Evolutionary conservation across 2,888 invertebrate genomes (phyloP), one percentile per base, ranked within the genome.

Genomic region (Phytoseiulus persimilis): DNA sequence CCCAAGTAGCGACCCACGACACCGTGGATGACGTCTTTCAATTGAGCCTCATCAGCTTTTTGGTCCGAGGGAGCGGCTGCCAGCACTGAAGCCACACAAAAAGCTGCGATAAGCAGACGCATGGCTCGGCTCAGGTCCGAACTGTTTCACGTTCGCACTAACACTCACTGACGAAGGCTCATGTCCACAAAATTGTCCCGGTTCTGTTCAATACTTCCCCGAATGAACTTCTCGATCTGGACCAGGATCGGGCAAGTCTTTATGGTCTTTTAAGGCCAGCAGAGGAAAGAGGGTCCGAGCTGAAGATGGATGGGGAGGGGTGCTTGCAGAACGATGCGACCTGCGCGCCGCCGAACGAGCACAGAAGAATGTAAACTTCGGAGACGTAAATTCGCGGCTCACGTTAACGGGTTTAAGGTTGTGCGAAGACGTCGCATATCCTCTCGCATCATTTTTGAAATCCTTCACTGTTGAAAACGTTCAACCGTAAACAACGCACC

Each of bases 21-120:
- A n/a, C 87, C 32, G 9, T 87, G 32, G 45, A 87, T 87, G 45
- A 87, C n/a, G 45, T 87, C 87, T 39, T 45, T 33, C 87, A 87
- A n/a, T 23, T 45, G 87, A 87, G 39, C 45, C 33, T 87, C 87
- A 5, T 87, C 39, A 11, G 87, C 18, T 9, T 28, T 87, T 6
- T 32, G 39, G 65, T 65, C 65, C 65, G 65, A 28, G 65, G 65
- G 65, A 3, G 65, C 65, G 18, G 65, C 18, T 1, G 65, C 65
- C 28, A 65, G 65, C 65, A 65, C 65, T 23, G 65, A 65, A 65
- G 65, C 65, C 9, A 28, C 65, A 18, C 9, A 65, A 6, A 65
- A 28, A 14, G 65, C 65, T 65, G 65, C 18, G 11, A 65, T 1
- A 65, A 65, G 65, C 65, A 65, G 28, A 14, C 65, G 65, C 65